Conservation (phyloP, 2,113 vertebrate species). For the Phaethornis superciliosus region DNA sequence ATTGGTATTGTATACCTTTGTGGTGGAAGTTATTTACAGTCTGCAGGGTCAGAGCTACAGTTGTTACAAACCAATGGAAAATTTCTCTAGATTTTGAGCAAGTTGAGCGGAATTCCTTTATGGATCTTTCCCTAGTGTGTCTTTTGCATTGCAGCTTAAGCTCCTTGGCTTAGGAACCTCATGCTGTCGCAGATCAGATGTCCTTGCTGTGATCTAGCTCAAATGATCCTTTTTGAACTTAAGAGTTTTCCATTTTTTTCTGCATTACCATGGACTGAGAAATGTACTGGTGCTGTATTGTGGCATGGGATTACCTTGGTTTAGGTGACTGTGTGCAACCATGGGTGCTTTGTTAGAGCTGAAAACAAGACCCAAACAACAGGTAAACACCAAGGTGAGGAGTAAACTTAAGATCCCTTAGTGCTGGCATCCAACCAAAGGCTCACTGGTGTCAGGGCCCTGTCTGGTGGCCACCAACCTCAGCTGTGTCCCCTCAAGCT, state of each 20-base stretch:
- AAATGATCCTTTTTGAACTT: background rate
- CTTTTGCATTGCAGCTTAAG: background rate
- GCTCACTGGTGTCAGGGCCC: background rate
- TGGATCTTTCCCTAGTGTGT: background rate
- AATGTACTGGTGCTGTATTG: fast-evolving
- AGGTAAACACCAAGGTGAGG: background rate
- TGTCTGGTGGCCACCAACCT: background rate
- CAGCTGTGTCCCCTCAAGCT: background rate
- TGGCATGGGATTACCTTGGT: fast-evolving
- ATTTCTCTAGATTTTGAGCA: background rate
- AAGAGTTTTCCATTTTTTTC: background rate
- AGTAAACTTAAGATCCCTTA: background rate
- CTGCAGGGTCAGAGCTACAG: background rate
- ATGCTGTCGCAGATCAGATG: background rate
- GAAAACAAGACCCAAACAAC: background rate
- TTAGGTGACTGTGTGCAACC: background rate
- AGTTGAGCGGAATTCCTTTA: background rate
- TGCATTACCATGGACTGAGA: background rate
- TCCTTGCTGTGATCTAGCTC: background rate
- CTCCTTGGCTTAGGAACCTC: background rate
- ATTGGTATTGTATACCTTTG: background rate
- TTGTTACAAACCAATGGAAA: background rate
- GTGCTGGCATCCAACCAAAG: background rate
- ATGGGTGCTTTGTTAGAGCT: background rate
- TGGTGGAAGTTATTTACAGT: background rate